Percentiles rank a stretch among this genome's conserved stretches.
Conservation (phyloP, 2,888 invertebrate species). For the Ganaspis brasiliensis region DNA sequence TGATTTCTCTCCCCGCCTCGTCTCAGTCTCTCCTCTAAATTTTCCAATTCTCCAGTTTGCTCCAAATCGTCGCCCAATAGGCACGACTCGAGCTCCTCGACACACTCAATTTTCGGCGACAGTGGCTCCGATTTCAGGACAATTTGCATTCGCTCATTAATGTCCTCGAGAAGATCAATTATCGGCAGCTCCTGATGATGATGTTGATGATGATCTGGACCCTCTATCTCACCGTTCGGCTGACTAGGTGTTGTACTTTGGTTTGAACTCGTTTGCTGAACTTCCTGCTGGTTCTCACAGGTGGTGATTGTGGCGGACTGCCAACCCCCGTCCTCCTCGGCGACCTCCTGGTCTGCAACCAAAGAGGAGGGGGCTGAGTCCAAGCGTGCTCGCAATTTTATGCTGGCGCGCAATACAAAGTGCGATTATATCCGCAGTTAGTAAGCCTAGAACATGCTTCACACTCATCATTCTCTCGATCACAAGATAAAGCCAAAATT, state of each 20-base stretch:
- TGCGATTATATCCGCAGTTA: constrained; percentile 34
- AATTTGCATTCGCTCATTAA: constrained; percentile 75
- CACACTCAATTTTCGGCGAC: constrained; percentile 71
- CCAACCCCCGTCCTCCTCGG: constrained; percentile 80
- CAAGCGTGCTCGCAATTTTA: constrained; percentile 67
- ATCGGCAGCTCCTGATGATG: constrained; percentile 71
- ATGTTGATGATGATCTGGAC: constrained; percentile 48
- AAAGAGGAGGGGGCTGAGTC: constrained; percentile 81
- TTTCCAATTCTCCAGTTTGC: background rate
- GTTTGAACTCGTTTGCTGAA: constrained; percentile 62
- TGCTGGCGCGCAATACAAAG: constrained; percentile 43
- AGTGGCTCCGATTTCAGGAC: constrained; percentile 75
- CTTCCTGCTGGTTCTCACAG: constrained; percentile 69
- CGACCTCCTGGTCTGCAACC: constrained; percentile 81
- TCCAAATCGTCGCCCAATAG: constrained; percentile 61
- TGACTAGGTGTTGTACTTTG: constrained; percentile 68
- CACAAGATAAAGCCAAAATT: constrained; percentile 26
- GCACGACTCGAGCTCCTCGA: constrained; percentile 71
- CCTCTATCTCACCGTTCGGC: constrained; percentile 55
- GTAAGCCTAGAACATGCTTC: constrained; percentile 42
- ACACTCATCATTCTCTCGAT: constrained; percentile 17
- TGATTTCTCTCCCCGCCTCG: background rate
- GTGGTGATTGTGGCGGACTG: constrained; percentile 72
- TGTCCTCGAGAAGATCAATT: constrained; percentile 76
- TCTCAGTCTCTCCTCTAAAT: constrained; percentile 6